Percentiles rank a stretch among this genome's conserved stretches.
Evolutionary conservation across 2,113 vertebrate species (phyloP).

Genomic region (Stigmatopora argus): DNA sequence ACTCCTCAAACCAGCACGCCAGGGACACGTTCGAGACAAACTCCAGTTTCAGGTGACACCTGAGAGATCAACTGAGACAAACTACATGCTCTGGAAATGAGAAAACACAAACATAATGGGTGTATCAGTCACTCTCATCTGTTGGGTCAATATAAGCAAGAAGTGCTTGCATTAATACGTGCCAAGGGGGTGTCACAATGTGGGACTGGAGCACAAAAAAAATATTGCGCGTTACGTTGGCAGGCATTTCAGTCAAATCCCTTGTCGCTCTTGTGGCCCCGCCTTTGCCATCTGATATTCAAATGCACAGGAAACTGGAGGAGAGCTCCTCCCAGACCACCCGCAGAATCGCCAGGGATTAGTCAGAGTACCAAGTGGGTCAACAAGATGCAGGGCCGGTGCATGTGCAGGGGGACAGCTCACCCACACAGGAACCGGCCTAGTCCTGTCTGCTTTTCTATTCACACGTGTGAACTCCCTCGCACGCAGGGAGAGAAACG

Average conservation of each 20-base stretch:
- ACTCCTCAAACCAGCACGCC: slow-evolving; percentile 54
- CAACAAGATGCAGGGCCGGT: slow-evolving; percentile 67
- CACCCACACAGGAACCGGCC: slow-evolving; percentile 55
- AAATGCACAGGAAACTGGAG: slow-evolving; percentile 66
- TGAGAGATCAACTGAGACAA: slow-evolving; percentile 31
- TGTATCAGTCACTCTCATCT: slow-evolving; percentile 38
- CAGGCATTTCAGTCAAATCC: slow-evolving; percentile 65
- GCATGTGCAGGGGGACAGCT: slow-evolving; percentile 45
- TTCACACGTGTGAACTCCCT: slow-evolving; percentile 33
- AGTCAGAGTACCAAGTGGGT: slow-evolving; percentile 76
- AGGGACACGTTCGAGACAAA: slow-evolving; percentile 46
- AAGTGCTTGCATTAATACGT: slow-evolving; percentile 35
- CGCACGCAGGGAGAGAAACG: slow-evolving; percentile 20
- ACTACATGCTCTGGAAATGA: slow-evolving; percentile 16
- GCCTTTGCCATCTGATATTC: slow-evolving; percentile 73
- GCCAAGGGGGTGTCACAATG: slow-evolving; percentile 44
- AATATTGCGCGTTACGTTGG: slow-evolving; percentile 60
- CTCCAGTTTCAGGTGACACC: slow-evolving; percentile 52
- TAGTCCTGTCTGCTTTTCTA: slow-evolving; percentile 38
- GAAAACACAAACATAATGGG: slow-evolving; percentile 22
- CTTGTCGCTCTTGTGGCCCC: slow-evolving; percentile 51
- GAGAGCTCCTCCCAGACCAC: slow-evolving; percentile 69
- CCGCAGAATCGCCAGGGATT: slow-evolving; percentile 66
- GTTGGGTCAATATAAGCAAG: slow-evolving; percentile 36
- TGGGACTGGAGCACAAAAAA: slow-evolving; percentile 41